Conservation (phyloP, 2,888 invertebrate species). For the Nemapogon koenigi region DNA sequence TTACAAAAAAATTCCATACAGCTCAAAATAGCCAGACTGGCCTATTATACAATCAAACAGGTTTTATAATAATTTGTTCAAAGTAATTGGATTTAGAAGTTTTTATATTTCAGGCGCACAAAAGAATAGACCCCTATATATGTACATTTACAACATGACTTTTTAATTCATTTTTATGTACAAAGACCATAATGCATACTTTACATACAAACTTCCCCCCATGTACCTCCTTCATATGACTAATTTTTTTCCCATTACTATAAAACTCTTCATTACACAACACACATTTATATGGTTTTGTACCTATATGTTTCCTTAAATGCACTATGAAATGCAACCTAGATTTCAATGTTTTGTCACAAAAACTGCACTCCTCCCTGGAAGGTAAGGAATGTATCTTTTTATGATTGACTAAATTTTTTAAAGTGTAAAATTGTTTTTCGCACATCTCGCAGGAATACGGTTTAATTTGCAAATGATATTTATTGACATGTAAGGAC, state of each 20-base stretch:
- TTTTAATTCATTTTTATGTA: conserved; percentile 32
- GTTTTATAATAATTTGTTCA: no score
- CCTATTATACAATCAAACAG: no score
- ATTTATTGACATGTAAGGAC: conserved; percentile 45
- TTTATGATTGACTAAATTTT: conserved; percentile 39
- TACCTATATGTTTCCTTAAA: conserved; percentile 44
- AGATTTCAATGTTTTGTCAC: conserved; percentile 34
- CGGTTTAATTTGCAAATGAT: conserved; percentile 50
- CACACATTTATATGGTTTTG: conserved; percentile 37
- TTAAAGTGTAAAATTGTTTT: conserved; percentile 40
- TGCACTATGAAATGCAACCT: conserved; percentile 42
- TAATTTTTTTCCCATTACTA: conserved; percentile 27
- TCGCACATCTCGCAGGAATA: conserved; percentile 54
- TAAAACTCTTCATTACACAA: conserved; percentile 37
- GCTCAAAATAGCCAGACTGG: no score
- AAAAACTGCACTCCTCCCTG: conserved; percentile 40
- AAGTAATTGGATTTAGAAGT: no score
- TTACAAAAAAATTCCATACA: no score
- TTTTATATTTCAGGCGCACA: no score
- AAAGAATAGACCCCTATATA: no score
- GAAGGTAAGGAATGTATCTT: conserved; percentile 32
- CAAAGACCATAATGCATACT: conserved; percentile 34
- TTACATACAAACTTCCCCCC: conserved; percentile 41
- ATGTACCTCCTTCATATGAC: conserved; percentile 37
- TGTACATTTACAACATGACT: conserved; percentile 32